Conservation (phyloP, 2,888 invertebrate species). For the Mesorhabditis sp. region DNA sequence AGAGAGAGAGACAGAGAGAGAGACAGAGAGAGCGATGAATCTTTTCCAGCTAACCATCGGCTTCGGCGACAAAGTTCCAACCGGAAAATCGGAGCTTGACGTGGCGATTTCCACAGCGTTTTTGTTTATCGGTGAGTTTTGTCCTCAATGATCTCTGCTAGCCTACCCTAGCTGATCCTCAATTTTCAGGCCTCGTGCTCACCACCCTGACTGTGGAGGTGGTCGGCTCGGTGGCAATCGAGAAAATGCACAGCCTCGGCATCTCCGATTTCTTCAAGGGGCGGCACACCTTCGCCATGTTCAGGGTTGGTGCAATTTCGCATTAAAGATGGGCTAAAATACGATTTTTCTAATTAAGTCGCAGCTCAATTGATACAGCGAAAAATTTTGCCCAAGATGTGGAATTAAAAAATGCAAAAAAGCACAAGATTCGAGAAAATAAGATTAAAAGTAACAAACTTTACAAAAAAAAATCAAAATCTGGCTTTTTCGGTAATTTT, state of each 20-base stretch:
- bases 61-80: constrained; percentile 53
- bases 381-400: too few relatives aligned
- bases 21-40: not conserved
- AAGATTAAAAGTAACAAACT: too few relatives aligned
- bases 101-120: constrained; percentile 51
- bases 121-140: constrained; percentile 52
- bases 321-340: too few relatives aligned
- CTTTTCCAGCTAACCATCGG: constrained; percentile 51
- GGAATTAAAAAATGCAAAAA: too few relatives aligned
- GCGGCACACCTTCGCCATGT: not conserved
- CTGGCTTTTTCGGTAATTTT: too few relatives aligned
- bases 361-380: not conserved
- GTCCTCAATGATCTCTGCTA: constrained; percentile 8
- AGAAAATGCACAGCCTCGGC: constrained; percentile 31
- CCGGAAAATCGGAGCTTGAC: constrained; percentile 14
- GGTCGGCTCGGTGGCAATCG: constrained; percentile 43
- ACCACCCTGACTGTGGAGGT: constrained; percentile 42
- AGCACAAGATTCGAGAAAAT: too few relatives aligned
- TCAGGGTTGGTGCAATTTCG: not conserved
- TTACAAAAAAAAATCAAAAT: too few relatives aligned
- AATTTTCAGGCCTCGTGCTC: constrained; percentile 11
- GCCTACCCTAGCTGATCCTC: not conserved
- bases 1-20: not conserved
- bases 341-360: not conserved
- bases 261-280: not conserved